Percentiles rank a stretch among this genome's conserved stretches.
Conservation (phyloP, 1,140 invertebrate genomes). For the Drosophila busckii region DNA sequence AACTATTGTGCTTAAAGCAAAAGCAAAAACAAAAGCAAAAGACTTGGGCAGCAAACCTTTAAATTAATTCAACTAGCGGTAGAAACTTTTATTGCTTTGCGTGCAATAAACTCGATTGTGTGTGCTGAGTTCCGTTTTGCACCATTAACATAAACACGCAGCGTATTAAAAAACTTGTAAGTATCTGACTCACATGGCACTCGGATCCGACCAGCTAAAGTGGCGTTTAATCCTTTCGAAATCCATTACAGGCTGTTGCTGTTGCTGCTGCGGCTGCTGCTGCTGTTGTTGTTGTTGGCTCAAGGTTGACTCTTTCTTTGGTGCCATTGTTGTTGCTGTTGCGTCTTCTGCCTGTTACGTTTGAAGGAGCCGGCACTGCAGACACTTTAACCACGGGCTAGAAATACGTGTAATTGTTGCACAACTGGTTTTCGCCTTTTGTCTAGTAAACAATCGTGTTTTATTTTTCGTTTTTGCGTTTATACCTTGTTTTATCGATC, state of each 20-base stretch:
- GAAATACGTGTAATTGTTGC: slow-evolving; percentile 56
- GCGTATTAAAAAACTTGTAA: slow-evolving; percentile 20
- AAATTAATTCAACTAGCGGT: too few relatives aligned
- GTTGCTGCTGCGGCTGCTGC: slow-evolving; percentile 47
- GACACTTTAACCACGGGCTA: slow-evolving; percentile 27
- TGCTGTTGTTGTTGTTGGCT: slow-evolving; percentile 40
- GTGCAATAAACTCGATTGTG: slow-evolving; percentile 14
- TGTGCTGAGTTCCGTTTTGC: slow-evolving; percentile 37
- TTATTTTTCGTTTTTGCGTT: slow-evolving; percentile 34
- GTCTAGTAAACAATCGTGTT: slow-evolving; percentile 55
- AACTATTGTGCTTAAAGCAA: slow-evolving; percentile 24
- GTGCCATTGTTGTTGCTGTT: slow-evolving; percentile 44
- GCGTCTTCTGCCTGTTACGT: background rate
- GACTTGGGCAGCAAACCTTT: slow-evolving; percentile 1
- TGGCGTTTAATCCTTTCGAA: slow-evolving; percentile 74
- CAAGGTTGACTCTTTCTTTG: slow-evolving; percentile 72
- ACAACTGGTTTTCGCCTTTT: slow-evolving; percentile 62
- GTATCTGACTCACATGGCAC: slow-evolving; percentile 71
- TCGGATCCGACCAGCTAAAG: slow-evolving; percentile 74
- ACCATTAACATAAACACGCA: slow-evolving; percentile 15
- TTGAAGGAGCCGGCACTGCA: slow-evolving; percentile 26
- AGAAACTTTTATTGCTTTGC: background rate
- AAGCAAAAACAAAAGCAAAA: slow-evolving; percentile 3
- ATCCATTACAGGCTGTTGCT: slow-evolving; percentile 58
- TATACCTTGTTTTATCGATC: too few relatives aligned